Evolutionary conservation across 2,797 vertebrate species (phyloP), one percentile per base, ranked within the genome.

Genomic region (Synaphobranchus kaupii): DNA sequence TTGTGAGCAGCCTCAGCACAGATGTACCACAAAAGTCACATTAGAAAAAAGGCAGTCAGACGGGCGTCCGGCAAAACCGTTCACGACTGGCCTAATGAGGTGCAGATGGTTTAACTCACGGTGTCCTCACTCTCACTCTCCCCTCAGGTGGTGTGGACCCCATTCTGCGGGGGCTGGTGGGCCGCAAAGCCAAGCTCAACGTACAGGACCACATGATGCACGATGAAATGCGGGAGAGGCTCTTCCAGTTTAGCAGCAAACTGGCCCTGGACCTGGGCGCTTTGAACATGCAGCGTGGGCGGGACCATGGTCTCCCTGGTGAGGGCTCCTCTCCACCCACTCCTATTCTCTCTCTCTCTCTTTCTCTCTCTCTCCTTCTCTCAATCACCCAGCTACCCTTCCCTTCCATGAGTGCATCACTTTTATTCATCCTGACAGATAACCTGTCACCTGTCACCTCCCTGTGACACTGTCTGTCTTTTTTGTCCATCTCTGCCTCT

Each of bases 251-350:
- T n/a, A 60, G 52, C 39, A 48, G n/a, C 1, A 34, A n/a, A 0
- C 0, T 88, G 20, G 76, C 87, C 7, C 91, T 95, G 50, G 95
- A 97, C 88, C 90, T 97, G 81, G 95, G 93, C 56, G 86, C 95
- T 31, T 85, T 96, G 25, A 96, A 97, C 85, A 88, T 96, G 86
- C 96, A 97, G 68, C 90, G 94, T 0, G 85, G 94, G 52, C 93
- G 95, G 58, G 96, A 96, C 84, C 96, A 96, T 0, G 96, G 96
- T 12, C 90, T 96, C 87, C 95, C 95, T 83, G 95, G 95, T 96
- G 90, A 90, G 89, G 34, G 31, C 17, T 39, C 28, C 54, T 4
- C 13, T 22, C 22, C 25, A 7, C 63, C 5, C 25, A n/a, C 25
- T 63, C 60, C 22, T 13, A n/a, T 9, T 71, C 66, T 34, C n/a